phyloP scores from a whole-genome alignment of 2,797 vertebrate species.

The Carcharodon carcharias region DNA sequence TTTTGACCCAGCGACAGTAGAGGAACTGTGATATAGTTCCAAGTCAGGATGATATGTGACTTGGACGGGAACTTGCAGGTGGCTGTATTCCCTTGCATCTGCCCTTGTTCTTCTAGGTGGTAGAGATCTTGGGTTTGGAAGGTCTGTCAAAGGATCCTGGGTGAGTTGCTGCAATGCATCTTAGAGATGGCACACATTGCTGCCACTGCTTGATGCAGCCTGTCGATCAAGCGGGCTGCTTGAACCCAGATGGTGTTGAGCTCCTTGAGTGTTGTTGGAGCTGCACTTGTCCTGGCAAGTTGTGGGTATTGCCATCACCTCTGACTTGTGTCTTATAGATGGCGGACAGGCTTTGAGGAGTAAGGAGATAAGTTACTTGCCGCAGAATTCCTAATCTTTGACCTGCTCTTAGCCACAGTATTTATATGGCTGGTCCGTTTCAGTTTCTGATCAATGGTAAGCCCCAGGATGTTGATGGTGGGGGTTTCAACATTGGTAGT shows the following conservation, averaged over 20 bases:
- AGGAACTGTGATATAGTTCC: neutral
- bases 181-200: neutral
- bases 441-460: too few species aligned
- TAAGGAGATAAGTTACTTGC: too few species aligned
- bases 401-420: too few species aligned
- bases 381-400: too few species aligned
- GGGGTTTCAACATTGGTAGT: too few species aligned
- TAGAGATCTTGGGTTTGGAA: neutral
- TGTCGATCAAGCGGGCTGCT: neutral
- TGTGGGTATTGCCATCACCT: too few species aligned
- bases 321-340: too few species aligned
- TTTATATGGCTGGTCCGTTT: too few species aligned
- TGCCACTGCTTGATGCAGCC: neutral
- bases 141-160: neutral
- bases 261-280: neutral
- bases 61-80: neutral
- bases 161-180: neutral
- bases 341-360: too few species aligned
- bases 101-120: neutral
- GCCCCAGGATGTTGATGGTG: too few species aligned
- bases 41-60: neutral
- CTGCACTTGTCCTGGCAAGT: too few species aligned
- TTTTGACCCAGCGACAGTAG: neutral
- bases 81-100: neutral
- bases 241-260: neutral